Conservation (phyloP, 2,888 invertebrate genomes). For the Cerastoderma edule region DNA sequence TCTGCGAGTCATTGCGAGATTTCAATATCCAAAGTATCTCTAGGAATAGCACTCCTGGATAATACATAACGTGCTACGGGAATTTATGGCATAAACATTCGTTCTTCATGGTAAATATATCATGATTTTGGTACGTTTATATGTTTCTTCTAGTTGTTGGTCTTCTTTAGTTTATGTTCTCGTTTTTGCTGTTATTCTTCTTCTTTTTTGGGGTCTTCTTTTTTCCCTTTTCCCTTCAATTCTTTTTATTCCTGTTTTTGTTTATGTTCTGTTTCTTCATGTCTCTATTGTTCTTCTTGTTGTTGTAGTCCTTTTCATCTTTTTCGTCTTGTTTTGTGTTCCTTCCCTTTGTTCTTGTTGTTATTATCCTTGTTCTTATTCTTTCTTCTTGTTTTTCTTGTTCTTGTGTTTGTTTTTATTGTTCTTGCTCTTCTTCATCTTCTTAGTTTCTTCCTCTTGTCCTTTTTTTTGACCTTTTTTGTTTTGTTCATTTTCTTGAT, state of each 20-base stretch:
- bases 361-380: not conserved
- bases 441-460: not conserved
- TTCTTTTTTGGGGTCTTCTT: not conserved
- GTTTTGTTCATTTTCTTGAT: not conserved
- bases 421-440: not conserved
- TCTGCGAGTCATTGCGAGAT: too few relatives aligned
- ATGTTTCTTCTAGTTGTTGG: too few relatives aligned
- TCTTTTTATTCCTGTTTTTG: not conserved
- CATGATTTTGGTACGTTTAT: too few relatives aligned
- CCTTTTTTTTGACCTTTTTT: slow-evolving; percentile 9
- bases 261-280: not conserved
- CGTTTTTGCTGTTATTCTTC: not conserved
- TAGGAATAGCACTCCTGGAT: too few relatives aligned
- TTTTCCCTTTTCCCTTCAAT: not conserved
- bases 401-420: not conserved
- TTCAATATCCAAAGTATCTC: too few relatives aligned
- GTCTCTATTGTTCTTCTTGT: not conserved
- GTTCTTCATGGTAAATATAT: too few relatives aligned
- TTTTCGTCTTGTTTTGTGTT: too few relatives aligned
- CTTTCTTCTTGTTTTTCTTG: not conserved
- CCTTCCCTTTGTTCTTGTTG: not conserved
- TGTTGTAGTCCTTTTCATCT: not conserved
- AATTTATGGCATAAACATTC: too few relatives aligned
- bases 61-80: too few relatives aligned
- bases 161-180: too few relatives aligned